Percentiles rank a stretch among this genome's conserved stretches.
Evolutionary conservation across 2,797 vertebrate species (phyloP).

Genomic region (Tapera naevia): DNA sequence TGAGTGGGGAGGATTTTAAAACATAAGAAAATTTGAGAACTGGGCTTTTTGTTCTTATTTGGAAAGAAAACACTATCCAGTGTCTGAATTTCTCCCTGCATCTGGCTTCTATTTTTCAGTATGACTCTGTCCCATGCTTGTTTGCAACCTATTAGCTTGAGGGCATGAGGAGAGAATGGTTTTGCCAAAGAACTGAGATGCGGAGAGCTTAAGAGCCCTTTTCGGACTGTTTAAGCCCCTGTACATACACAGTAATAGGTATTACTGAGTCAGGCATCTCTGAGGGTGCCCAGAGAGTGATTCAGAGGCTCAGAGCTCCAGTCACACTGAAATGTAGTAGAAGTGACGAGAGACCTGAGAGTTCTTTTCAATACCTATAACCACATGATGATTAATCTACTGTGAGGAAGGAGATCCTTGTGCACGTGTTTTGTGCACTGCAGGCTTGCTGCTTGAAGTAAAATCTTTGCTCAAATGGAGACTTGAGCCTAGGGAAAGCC

Average conservation of each 20-base stretch:
- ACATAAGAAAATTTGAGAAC: neutral
- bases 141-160: neutral
- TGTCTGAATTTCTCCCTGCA: neutral
- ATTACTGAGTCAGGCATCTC: neutral
- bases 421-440: neutral
- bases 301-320: neutral
- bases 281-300: neutral
- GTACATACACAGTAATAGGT: neutral
- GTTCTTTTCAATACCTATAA: neutral
- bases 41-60: neutral
- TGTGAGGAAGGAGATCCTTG: neutral
- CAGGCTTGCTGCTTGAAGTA: neutral
- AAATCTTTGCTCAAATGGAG: neutral
- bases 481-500: neutral
- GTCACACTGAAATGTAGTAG: neutral
- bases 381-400: neutral
- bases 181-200: neutral
- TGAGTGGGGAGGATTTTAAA: neutral
- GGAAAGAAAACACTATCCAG: neutral
- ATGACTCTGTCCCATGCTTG: neutral
- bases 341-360: neutral
- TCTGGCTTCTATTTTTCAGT: neutral
- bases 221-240: neutral
- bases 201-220: neutral
- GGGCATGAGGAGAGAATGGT: neutral